Base-by-base conservation (phyloP, 2,113 vertebrate species). In the Fregata magnificens region DNA sequence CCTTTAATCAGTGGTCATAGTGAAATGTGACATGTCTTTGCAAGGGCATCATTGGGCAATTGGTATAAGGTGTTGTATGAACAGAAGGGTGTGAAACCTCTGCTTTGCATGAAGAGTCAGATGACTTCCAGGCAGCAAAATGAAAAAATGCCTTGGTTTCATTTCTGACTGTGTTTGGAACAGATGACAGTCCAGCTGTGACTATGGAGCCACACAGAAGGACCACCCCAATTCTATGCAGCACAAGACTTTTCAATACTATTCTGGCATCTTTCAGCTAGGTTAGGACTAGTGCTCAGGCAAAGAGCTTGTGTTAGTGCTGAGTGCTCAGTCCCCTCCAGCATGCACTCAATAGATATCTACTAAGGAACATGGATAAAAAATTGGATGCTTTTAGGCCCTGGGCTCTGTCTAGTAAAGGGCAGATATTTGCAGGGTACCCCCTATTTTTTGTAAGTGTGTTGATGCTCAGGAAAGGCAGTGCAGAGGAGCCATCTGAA, bases 21-120 rank as follows among this genome's bases (percentile, higher is more conserved):
- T 79, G 93, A 97, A 97, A 94, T 95, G 38, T 96, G 86, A 89
- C 56, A 92, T 93, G 95, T 93, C 79, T 97, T 93, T 90, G 86
- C 83, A 97, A 95, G 92, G 84, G 49, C 85, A 92, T 87, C 55
- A 90, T 80, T 0, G 61, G 76, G 90, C 91, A 90, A 74, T 65
- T 82, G 78, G 73, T 92, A n/a, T 96, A 88, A 83, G 82, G 79
- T 88, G 82, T 76, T 90, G 83, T 34, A 89, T 88, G 86, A 96
- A 90, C n/a, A 72, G 49, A 94, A 77, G 82, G 84, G 97, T 97
- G 98, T 97, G 97, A 98, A 98, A 98, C 98, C 98, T 98, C 98
- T 97, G 93, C 79, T 98, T 98, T 98, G 95, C 97, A 97, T 98
- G 86, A 90, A 94, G 83, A 82, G 50, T 80, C 91, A 97, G 83